These are phyloP conservation scores for Leptinotarsa texana DNA, from an alignment of 1,140 invertebrate genomes.

Conservation along the genomic window DNA sequence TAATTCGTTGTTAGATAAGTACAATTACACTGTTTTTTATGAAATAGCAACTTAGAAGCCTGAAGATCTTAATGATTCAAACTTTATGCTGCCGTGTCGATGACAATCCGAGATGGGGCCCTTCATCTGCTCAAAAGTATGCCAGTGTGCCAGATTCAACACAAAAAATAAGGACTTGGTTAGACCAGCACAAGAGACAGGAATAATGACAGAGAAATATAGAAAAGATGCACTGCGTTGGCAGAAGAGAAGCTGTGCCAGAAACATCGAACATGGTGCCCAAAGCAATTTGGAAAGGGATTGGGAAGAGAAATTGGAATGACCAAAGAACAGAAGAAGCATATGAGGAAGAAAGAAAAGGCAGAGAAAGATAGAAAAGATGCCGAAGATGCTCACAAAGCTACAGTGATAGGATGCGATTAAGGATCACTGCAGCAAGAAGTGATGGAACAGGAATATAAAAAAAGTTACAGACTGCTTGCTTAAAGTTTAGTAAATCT, in stretches of 20 bases:
- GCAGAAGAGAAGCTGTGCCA: slow-evolving; percentile 67
- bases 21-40: no score
- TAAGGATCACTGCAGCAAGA: slow-evolving; percentile 66
- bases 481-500: slow-evolving; percentile 73
- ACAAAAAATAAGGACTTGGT: slow-evolving; percentile 75
- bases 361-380: slow-evolving; percentile 64
- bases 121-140: slow-evolving; percentile 78
- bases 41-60: slow-evolving; percentile 58
- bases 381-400: slow-evolving; percentile 67
- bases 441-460: slow-evolving; percentile 66
- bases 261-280: slow-evolving; percentile 63
- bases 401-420: slow-evolving; percentile 66
- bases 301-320: slow-evolving; percentile 73
- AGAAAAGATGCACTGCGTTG: slow-evolving; percentile 64
- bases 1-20: no score
- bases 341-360: slow-evolving; percentile 69
- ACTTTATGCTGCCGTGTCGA: slow-evolving; percentile 71
- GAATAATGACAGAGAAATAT: slow-evolving; percentile 66
- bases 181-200: slow-evolving; percentile 75
- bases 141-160: slow-evolving; percentile 69
- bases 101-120: slow-evolving; percentile 69
- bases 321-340: slow-evolving; percentile 73
- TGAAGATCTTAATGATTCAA: slow-evolving; percentile 81
- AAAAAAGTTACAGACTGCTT: slow-evolving; percentile 69
- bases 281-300: slow-evolving; percentile 70